phyloP scores from a whole-genome alignment of 2,113 vertebrate species.

The Crotalus helleri region DNA sequence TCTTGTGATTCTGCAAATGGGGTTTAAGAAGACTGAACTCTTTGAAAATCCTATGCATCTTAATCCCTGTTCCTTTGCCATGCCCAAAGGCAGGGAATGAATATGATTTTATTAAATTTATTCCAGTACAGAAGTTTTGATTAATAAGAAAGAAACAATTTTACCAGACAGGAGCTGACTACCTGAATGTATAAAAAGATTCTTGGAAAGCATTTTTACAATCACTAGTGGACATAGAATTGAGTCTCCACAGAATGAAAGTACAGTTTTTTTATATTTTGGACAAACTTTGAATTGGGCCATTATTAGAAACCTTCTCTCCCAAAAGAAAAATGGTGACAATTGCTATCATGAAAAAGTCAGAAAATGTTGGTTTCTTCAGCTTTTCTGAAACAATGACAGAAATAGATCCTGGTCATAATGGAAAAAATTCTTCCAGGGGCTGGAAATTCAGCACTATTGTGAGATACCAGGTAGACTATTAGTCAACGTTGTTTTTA shows the following conservation, averaged over 20 bases:
- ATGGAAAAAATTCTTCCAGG: not conserved
- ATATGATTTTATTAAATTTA: accelerated
- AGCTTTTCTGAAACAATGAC: not conserved
- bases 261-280: slow-evolving; percentile 28
- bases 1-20: slow-evolving; percentile 4
- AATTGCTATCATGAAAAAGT: not conserved
- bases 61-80: not conserved
- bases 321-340: slow-evolving; percentile 24
- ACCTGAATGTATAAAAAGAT: slow-evolving; percentile 14
- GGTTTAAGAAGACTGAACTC: accelerated
- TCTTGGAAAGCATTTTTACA: slow-evolving; percentile 20
- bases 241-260: slow-evolving; percentile 31
- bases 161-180: slow-evolving; percentile 22
- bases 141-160: slow-evolving; percentile 25
- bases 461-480: not conserved
- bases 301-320: slow-evolving; percentile 35
- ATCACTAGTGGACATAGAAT: not conserved
- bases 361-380: not conserved
- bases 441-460: not conserved
- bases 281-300: slow-evolving; percentile 16
- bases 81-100: not conserved
- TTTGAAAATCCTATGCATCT: not conserved
- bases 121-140: not conserved
- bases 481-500: not conserved
- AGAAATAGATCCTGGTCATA: not conserved